Evolutionary conservation across 2,113 vertebrate species (phyloP), one percentile per base, ranked within the genome.

Genomic region (Glaucidium brasilianum): DNA sequence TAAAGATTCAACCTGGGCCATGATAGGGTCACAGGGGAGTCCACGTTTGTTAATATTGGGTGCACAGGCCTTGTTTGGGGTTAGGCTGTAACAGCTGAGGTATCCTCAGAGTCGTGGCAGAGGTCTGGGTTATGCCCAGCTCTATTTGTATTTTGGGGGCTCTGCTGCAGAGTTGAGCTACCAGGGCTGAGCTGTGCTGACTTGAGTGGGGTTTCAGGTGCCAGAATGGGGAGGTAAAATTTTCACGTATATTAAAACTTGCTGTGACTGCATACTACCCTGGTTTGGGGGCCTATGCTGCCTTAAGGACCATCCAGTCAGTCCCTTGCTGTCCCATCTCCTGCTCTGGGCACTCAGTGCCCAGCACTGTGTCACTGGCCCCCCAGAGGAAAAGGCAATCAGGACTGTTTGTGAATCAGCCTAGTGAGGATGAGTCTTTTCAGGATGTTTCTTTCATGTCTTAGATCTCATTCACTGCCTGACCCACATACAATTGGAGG

Each of bases 381-480:
- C 14, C 11, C 8, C 20, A 1, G 0, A 37, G 56, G 12, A 43
- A 73, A n/a, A 34, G 10, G 15, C 5, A 4, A 4, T 26, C 34
- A 22, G 41, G 22, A 19, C 32, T 63, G 68, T 20, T 27, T 39
- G 9, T 1, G 3, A 63, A 45, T 66, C 60, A 56, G n/a, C 29
- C 32, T 74, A 39, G 39, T 39, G 39, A 39, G 39, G 39, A 39
- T 39, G 39, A 39, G 39, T 14, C 67, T 67, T 32, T 58, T 41
- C 73, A 53, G 41, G 43, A 12, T 72, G 30, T 41, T 67, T 67
- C 34, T 75, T 56, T 49, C 60, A 58, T 3, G 19, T 34, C 73
- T 68, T 55, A 47, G 25, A 29, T 14, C 49, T 76, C 29, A 12
- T 34, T 71, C 56, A 20, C 56, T 71, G 75, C 45, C 47, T 27